Base-by-base conservation (phyloP, 2,113 vertebrate genomes). In the Cyanoramphus novaezelandiae region DNA sequence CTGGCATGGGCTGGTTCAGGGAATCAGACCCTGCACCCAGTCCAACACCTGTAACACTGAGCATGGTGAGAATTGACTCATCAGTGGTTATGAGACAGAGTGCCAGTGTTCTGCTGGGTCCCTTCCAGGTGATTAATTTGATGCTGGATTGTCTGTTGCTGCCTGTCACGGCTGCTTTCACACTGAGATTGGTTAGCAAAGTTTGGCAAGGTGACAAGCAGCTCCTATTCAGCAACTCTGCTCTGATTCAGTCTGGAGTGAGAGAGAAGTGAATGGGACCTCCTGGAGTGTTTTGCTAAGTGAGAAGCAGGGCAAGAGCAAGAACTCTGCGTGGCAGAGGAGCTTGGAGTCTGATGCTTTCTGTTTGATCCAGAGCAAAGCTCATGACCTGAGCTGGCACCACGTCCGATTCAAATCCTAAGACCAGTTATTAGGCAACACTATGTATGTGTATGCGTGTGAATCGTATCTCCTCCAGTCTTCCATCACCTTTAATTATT, bases 91-190 rank as follows among this genome's bases (percentile, higher is more conserved):
- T 3, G 7, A 79, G 65, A 29, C 21, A 13, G 47, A 16, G 43
- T 27, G 47, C 17, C 29, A 47, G 47, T 35, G 68, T 27, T 80
- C 13, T 53, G 46, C 76, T 93, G 82, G 94, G 53, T 93, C 71
- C 31, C 78, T 94, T 94, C 94, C 92, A 91, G 85, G 84, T 87
- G 65, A 50, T 78, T 59, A 28, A 52, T 87, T 79, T 62, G 77
- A 72, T 3, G 15, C 39, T 62, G 9, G 21, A 13, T 89, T 86
- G 93, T 72, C 70, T 69, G 43, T 50, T 4, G 10, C 72, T 89
- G 72, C 43, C 65, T 88, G 57, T 87, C 84, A 72, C 80, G 37
- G 86, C 68, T 83, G 62, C 86, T 83, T 80, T 94, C 83, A 74
- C 59, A 49, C 59, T 15, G 12, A 52, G 77, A 24, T 33, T 25